Percentiles rank a stretch among this genome's conserved stretches.
phyloP scores from a whole-genome alignment of 2,888 invertebrate genomes.

The Ctena decussata region DNA sequence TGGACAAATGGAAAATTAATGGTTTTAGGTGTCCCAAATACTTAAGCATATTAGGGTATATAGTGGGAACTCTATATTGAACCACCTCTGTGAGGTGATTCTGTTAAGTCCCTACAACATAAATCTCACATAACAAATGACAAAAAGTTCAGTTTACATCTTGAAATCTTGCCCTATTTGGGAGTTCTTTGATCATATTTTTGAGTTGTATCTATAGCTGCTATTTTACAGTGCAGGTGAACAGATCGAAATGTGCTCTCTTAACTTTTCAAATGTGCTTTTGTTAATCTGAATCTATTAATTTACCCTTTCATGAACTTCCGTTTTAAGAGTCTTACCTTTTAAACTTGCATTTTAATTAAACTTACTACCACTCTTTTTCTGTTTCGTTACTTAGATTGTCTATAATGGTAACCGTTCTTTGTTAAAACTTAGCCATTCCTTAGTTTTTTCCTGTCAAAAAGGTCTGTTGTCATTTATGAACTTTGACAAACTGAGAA shows the following conservation, averaged over 20 bases:
- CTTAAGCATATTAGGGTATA: too few species aligned
- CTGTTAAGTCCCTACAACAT: too few species aligned
- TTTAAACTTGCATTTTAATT: background rate
- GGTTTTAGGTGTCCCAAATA: too few species aligned
- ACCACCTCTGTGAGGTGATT: too few species aligned
- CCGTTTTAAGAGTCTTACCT: background rate
- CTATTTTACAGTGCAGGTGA: background rate
- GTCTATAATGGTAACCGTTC: background rate
- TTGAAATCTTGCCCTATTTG: background rate
- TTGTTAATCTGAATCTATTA: background rate
- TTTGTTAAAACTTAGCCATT: background rate
- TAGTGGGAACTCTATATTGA: too few species aligned
- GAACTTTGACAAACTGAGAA: too few species aligned
- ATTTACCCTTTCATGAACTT: background rate
- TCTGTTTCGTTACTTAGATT: background rate
- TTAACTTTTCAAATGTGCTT: background rate
- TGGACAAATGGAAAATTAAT: too few species aligned
- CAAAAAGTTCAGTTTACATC: too few species aligned
- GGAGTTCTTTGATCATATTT: background rate
- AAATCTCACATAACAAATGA: too few species aligned
- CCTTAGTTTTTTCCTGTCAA: background rate
- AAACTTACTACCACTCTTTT: background rate
- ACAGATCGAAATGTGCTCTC: background rate
- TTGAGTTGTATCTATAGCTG: background rate
- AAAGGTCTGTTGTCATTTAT: too few species aligned